phyloP scores from a whole-genome alignment of 2,888 invertebrate species.

The Orthosia gothica region DNA sequence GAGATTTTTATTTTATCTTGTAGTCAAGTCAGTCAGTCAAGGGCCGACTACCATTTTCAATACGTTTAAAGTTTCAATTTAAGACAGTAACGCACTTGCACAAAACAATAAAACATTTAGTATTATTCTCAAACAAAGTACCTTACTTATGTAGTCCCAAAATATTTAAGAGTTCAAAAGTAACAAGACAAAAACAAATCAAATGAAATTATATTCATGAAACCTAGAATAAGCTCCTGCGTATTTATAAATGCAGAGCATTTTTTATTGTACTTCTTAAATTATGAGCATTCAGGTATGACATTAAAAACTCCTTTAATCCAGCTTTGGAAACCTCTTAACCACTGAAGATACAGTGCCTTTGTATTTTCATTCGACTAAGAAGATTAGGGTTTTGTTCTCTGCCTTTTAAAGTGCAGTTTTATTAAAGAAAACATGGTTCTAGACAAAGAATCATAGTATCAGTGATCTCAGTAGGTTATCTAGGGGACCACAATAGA shows the following conservation, averaged over 20 bases:
- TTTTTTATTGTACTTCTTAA: conserved; percentile 11
- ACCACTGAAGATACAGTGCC: background rate
- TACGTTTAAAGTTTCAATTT: no score
- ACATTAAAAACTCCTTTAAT: conserved; percentile 26
- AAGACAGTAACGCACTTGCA: no score
- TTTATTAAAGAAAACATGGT: no score
- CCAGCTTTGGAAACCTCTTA: conserved; percentile 23
- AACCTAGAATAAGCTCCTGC: conserved; percentile 15
- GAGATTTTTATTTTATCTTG: no score
- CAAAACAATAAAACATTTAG: no score
- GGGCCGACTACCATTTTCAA: no score
- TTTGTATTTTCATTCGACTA: background rate
- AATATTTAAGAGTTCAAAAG: conserved; percentile 4
- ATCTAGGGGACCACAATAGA: no score
- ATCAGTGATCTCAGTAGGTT: no score
- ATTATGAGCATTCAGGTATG: conserved; percentile 7
- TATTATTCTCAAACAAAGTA: background rate
- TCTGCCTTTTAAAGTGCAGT: background rate
- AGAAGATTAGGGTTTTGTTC: background rate
- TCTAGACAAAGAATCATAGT: no score
- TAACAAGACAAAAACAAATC: conserved; percentile 28
- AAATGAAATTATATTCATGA: conserved; percentile 25
- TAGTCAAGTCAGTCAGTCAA: no score
- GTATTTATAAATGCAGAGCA: background rate
- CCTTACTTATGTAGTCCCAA: background rate